These are phyloP conservation scores for Coreoperca whiteheadi DNA, from an alignment of 2,113 vertebrate genomes.

Conservation along the genomic window DNA sequence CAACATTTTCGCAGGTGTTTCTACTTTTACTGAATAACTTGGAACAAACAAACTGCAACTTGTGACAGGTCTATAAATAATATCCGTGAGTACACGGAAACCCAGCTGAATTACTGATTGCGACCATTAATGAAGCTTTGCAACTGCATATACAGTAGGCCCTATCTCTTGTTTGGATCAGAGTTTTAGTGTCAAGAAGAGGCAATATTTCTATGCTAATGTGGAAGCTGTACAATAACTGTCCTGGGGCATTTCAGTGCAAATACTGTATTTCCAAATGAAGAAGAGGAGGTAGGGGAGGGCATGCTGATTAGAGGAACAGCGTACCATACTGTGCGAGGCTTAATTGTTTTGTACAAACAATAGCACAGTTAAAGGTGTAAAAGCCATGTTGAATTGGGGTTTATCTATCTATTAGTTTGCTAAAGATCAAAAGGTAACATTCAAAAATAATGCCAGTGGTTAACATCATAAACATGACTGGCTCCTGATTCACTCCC, in stretches of 20 bases:
- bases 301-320: conserved; percentile 53
- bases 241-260: conserved; percentile 38
- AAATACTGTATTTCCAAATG: conserved; percentile 25
- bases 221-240: conserved; percentile 26
- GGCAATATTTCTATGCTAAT: conserved; percentile 28
- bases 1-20: conserved; percentile 70
- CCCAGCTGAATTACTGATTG: conserved; percentile 57
- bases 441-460: conserved; percentile 9
- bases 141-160: conserved; percentile 16
- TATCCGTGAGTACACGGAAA: conserved; percentile 21
- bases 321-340: conserved; percentile 26
- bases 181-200: conserved; percentile 33
- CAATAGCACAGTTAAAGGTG: conserved; percentile 31
- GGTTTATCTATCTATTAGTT: not conserved
- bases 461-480: conserved; percentile 25
- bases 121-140: conserved; percentile 56
- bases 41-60: conserved; percentile 61
- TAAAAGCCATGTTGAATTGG: conserved; percentile 10
- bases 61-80: conserved; percentile 71
- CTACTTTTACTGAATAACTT: conserved; percentile 58
- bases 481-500: conserved; percentile 15
- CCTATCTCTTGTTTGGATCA: conserved; percentile 49
- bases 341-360: conserved; percentile 47
- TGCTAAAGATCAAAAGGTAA: not conserved
- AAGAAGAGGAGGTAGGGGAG: conserved; percentile 32